Evolutionary conservation across 2,888 invertebrate species (phyloP).

Genomic region (Ectemnius cavifrons): DNA sequence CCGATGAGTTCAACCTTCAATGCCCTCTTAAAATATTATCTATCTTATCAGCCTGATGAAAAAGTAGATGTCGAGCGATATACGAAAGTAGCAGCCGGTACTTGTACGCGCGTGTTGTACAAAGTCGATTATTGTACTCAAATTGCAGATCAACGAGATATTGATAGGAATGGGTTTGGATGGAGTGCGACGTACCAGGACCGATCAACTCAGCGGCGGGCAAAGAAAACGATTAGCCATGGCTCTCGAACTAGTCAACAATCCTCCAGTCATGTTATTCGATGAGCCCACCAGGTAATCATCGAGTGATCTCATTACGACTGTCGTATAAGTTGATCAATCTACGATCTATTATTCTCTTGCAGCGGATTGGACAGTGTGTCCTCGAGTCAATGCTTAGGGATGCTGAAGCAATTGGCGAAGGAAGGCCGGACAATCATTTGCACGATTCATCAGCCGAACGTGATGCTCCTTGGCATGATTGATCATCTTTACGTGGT

Average conservation of each 20-base stretch:
- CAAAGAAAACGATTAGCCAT: conserved; percentile 94
- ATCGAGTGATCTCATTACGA: neutral
- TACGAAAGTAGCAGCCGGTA: no score
- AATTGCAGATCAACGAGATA: conserved; percentile 87
- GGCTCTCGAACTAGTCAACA: conserved; percentile 93
- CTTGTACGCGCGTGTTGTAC: no score
- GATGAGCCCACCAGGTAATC: conserved; percentile 95
- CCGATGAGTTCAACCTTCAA: no score
- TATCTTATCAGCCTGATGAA: no score
- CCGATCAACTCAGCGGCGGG: conserved; percentile 90
- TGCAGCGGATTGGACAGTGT: conserved; percentile 89
- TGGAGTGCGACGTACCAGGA: conserved; percentile 83
- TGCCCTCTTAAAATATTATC: no score
- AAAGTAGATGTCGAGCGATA: no score
- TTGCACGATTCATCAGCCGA: conserved; percentile 95
- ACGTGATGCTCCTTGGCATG: conserved; percentile 90
- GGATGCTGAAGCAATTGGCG: conserved; percentile 89
- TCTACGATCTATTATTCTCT: conserved; percentile 49
- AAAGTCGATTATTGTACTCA: no score
- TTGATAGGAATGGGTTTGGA: conserved; percentile 87
- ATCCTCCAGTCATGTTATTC: conserved; percentile 95
- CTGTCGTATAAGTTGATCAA: neutral
- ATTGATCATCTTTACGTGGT: conserved; percentile 93
- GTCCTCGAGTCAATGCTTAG: conserved; percentile 90
- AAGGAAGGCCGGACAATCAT: conserved; percentile 91